These are phyloP conservation scores for Drosophila lacicola DNA, from an alignment of 2,888 invertebrate species.

Conservation along the genomic window DNA sequence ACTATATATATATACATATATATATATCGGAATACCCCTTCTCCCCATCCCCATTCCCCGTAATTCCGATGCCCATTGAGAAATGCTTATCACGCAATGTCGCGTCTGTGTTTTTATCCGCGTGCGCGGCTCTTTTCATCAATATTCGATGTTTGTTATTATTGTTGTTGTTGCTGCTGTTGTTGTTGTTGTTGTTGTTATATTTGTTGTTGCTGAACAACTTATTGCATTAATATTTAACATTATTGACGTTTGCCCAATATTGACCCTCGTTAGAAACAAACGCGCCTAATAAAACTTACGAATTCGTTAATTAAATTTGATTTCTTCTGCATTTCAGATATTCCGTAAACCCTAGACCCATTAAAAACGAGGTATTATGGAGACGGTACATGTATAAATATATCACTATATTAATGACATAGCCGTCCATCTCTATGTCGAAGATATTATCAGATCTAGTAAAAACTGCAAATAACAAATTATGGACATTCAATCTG, in stretches of 20 bases:
- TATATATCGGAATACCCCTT: not conserved
- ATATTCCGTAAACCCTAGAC: not conserved
- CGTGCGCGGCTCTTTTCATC: slow-evolving; percentile 71
- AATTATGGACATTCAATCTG: no score
- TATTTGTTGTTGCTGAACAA: slow-evolving; percentile 24
- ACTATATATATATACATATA: no score
- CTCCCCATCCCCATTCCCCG: not conserved
- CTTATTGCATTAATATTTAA: slow-evolving; percentile 62
- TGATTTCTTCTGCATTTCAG: slow-evolving; percentile 12
- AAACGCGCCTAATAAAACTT: slow-evolving; percentile 40
- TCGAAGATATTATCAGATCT: no score
- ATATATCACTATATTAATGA: not conserved
- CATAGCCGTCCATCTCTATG: no score
- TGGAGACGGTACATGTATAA: not conserved
- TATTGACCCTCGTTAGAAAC: slow-evolving; percentile 77
- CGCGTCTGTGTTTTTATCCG: slow-evolving; percentile 59
- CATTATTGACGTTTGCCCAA: slow-evolving; percentile 68
- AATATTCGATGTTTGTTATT: slow-evolving; percentile 40
- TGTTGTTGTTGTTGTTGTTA: slow-evolving; percentile 22
- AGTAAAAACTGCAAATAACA: no score
- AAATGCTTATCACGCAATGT: slow-evolving; percentile 81
- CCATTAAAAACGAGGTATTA: not conserved
- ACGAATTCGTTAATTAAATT: slow-evolving; percentile 38
- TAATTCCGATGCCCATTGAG: slow-evolving; percentile 56
- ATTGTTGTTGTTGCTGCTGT: slow-evolving; percentile 13